Conservation (phyloP, 1,140 invertebrate species). For the Drosophila prosaltans region DNA sequence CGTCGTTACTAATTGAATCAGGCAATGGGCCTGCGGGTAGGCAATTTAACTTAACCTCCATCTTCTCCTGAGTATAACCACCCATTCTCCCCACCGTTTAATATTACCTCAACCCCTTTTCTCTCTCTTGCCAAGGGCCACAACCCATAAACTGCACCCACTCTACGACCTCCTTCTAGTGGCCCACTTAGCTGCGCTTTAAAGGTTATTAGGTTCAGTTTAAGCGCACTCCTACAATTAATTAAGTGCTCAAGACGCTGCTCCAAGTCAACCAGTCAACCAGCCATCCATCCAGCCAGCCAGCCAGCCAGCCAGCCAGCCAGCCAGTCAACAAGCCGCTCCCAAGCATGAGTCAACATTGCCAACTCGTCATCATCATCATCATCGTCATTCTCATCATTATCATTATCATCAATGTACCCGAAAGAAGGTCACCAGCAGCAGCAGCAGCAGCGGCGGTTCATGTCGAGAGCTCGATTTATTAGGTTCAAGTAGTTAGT, state of each 20-base stretch:
- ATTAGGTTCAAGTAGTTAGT: slow-evolving; percentile 76
- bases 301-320: neutral
- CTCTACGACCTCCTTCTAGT: slow-evolving; percentile 14
- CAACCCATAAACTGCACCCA: neutral
- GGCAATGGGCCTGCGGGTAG: slow-evolving; percentile 43
- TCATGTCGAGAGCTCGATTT: slow-evolving; percentile 73
- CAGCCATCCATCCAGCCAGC: slow-evolving; percentile 1
- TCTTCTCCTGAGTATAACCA: neutral
- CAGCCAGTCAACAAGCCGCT: slow-evolving; percentile 28
- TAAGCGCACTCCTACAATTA: slow-evolving; percentile 74
- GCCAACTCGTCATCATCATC: slow-evolving; percentile 17
- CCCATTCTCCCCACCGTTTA: too few species aligned
- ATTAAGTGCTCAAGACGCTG: slow-evolving; percentile 75
- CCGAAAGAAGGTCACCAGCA: slow-evolving; percentile 67
- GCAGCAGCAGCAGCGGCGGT: slow-evolving; percentile 5
- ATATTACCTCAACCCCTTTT: too few species aligned
- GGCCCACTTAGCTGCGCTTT: slow-evolving; percentile 35
- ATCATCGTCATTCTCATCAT: slow-evolving; percentile 18
- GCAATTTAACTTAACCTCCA: slow-evolving; percentile 41
- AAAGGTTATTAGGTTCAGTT: slow-evolving; percentile 80
- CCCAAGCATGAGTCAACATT: slow-evolving; percentile 35
- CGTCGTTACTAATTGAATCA: slow-evolving; percentile 52
- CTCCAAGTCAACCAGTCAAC: slow-evolving; percentile 54
- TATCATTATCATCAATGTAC: slow-evolving; percentile 22
- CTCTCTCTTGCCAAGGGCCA: too few species aligned